Conservation (phyloP, 2,113 vertebrate genomes). For the Polypterus bichir region DNA sequence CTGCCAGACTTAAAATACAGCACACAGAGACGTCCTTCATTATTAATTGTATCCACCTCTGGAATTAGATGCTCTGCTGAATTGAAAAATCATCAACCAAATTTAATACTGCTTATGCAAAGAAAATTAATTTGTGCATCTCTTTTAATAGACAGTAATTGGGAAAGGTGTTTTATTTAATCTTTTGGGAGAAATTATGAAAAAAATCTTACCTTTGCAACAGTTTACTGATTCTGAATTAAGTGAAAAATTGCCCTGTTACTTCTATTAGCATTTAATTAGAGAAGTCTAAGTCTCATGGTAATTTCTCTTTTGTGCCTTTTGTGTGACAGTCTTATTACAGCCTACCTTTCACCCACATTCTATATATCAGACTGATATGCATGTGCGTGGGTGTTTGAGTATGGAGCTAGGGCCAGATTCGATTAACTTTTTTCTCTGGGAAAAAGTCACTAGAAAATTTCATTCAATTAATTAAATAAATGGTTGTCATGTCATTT, state of each 20-base stretch:
- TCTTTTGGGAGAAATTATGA: neutral
- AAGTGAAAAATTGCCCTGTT: neutral
- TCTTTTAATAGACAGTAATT: neutral
- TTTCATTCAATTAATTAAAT: too few relatives aligned
- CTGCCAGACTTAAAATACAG: neutral
- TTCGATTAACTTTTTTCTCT: too few relatives aligned
- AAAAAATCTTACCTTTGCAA: neutral
- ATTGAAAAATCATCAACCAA: constrained; percentile 3
- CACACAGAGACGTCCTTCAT: constrained; percentile 1
- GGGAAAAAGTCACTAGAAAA: too few relatives aligned
- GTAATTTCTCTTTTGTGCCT: neutral
- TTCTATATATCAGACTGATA: too few relatives aligned
- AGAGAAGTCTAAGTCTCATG: too few relatives aligned
- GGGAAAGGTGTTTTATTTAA: neutral
- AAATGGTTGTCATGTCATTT: too few relatives aligned
- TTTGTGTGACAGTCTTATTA: neutral
- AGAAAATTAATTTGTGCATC: neutral
- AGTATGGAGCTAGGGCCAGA: too few relatives aligned
- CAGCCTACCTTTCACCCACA: too few relatives aligned
- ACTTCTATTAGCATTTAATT: too few relatives aligned
- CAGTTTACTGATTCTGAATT: neutral
- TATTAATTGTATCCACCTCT: neutral
- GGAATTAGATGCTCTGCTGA: constrained; percentile 4
- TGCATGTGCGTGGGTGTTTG: too few relatives aligned
- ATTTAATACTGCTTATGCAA: constrained; percentile 4